Base-by-base conservation (phyloP, 1,140 invertebrate genomes). In the Steinernema feltiae region DNA sequence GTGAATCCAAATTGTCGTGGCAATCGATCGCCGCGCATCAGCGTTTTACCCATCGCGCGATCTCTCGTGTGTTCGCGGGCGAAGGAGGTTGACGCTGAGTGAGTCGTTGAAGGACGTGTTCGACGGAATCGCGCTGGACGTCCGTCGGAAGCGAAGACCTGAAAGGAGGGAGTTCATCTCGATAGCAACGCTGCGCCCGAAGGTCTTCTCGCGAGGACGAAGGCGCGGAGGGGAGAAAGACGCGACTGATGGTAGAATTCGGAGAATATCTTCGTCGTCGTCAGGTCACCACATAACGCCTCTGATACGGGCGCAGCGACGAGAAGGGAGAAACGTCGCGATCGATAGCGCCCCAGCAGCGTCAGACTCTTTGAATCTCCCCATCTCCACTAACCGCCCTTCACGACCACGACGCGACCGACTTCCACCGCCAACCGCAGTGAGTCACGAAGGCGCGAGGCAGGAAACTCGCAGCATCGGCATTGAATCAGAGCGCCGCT, bases 161-260 rank as follows among this genome's bases (percentile, higher is more conserved):
- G 75, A 78, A 77, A 78, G 7, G 18, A 27, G 35, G 27, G 24
- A 76, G 29, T 18, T 75, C 0, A 1, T 21, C 21, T 77, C 15
- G n/a, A n/a, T n/a, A n/a, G n/a, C n/a, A n/a, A n/a, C n/a, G n/a
- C n/a, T n/a, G n/a, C n/a, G n/a, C n/a, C n/a, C n/a, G n/a, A n/a
- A n/a, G n/a, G 15, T 63, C 53, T 7, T 21, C 12, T 3, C 15
- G 24, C 53, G 15, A 15, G 7, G 53, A n/a, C 15, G 53, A 63
- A 63, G 53, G 53, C 53, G 24, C 15, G 35, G 7, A 21, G 24
- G 15, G 24, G 53, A 27, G 53, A 7, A 27, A 7, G 7, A 15
- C n/a, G 15, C 24, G 15, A 27, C 53, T n/a, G 53, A 15, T 21
- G 53, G 53, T 21, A 21, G 53, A 63, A 63, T 63, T 63, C 53